Evolutionary conservation across 2,113 vertebrate genomes (phyloP), one percentile per base, ranked within the genome.

Genomic region (Ochotona curzoniae): DNA sequence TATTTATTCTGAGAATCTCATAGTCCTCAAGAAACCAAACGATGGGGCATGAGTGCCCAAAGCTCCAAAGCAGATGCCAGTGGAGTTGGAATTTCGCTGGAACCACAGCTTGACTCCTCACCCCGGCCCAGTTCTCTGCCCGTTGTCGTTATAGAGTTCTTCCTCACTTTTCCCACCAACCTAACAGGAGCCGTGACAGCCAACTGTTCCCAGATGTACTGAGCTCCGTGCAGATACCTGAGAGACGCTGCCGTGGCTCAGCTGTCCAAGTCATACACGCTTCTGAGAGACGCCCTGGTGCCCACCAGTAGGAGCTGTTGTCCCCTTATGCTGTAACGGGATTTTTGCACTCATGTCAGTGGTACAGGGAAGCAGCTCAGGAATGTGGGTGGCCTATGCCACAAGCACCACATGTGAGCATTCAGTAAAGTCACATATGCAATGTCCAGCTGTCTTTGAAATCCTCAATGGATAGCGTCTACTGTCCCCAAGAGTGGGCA

Each of bases 91-190:
- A 7, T 47, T 23, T 12, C 21, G 35, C 0, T 26, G 14, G 21
- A 12, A 11, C 13, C 5, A 1, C 13, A 60, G 11, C 74, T 17
- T 15, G 0, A 4, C 1, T 26, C 44, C 74, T 63, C 8, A 57
- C 8, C 1, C 9, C 20, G 6, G 5, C 7, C 18, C 0, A 1
- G 11, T 0, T 17, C 30, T 23, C 18, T 2, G 0, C 20, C 2
- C 61, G 17, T 0, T 4, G 9, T 13, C 49, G 30, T 32, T 20
- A 6, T 8, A 81, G 12, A 18, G 1, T 38, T 23, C 18, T 0
- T 69, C 80, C 63, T 21, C 17, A 25, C 25, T 49, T 9, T 23
- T 32, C 1, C 10, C 30, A 25, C 23, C 78, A 13, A 3, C 10
- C 18, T 5, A 14, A 4, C 0, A 17, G 80, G 60, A 75, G n/a